Base-by-base conservation (phyloP, 2,113 vertebrate species). In the Aix galericulata region DNA sequence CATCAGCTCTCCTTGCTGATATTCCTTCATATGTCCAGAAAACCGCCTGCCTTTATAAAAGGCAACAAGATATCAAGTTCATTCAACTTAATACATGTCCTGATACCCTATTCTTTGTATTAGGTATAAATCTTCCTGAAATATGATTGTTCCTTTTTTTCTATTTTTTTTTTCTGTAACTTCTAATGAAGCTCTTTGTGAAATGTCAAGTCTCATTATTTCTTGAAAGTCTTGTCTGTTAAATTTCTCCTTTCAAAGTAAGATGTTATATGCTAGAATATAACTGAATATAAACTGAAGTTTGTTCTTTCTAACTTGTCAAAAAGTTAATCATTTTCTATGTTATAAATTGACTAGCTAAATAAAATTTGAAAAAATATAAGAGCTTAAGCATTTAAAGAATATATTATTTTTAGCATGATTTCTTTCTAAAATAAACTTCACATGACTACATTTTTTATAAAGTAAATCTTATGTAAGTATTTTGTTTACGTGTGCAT, bases 161-260 rank as follows among this genome's bases (percentile, higher is more conserved):
- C 86, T 88, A 79, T 34, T 82, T 88, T 82, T 88, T 88, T 82
- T 88, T 5, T 34, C 17, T 55, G 31, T 46, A 55, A 82, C 79
- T 79, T 89, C 25, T 36, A 84, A 80, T 55, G 78, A 86, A 92
- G 17, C 2, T 55, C 23, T 63, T 72, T 38, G 88, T 94, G 42
- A 94, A 95, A 94, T 94, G 64, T 17, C 40, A 55, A 52, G 5
- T 67, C 38, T 93, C 62, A 74, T 90, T 96, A 94, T 64, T 92
- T 82, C n/a, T 86, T 92, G 76, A 81, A 91, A 85, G n/a, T 34
- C 42, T 74, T 74, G 27, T 20, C 29, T 53, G 46, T 78, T 89
- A 91, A 48, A 86, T 78, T 96, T 94, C 9, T 83, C 27, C 12
- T 79, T 91, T 44, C 56, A 79, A 94, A 83, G 17, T 8, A 67